These are phyloP conservation scores for Epicauta chinensis DNA, from an alignment of 1,140 invertebrate species.

Conservation along the genomic window DNA sequence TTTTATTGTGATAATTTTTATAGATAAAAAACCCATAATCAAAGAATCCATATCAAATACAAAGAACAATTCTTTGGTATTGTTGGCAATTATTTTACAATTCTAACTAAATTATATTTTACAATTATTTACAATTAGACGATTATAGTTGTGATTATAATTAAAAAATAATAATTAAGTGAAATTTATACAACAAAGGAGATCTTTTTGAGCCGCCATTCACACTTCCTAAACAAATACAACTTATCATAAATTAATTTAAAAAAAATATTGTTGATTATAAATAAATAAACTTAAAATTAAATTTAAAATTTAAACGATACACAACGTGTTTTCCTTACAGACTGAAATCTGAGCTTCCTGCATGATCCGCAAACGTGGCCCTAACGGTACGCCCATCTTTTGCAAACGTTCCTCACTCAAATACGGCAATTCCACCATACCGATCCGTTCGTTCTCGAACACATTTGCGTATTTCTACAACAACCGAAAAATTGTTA, in stretches of 20 bases:
- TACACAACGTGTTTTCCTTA: slow-evolving; percentile 49
- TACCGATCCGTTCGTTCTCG: slow-evolving; percentile 83
- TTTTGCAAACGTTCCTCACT: slow-evolving; percentile 84
- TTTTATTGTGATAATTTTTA: no score
- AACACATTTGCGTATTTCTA: slow-evolving; percentile 85
- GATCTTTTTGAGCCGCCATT: slow-evolving; percentile 27
- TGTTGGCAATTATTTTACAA: slow-evolving; percentile 27
- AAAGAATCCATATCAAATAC: neutral
- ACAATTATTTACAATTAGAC: slow-evolving; percentile 16
- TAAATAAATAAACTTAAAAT: neutral
- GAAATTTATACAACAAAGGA: neutral
- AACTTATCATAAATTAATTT: slow-evolving; percentile 10
- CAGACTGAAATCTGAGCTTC: slow-evolving; percentile 71
- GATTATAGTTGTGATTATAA: slow-evolving; percentile 15
- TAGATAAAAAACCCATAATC: no score
- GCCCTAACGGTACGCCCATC: slow-evolving; percentile 84
- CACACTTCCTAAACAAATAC: slow-evolving; percentile 7
- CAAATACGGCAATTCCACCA: slow-evolving; percentile 86
- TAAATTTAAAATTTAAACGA: slow-evolving; percentile 31
- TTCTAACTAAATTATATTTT: no score
- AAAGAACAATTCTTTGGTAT: slow-evolving; percentile 30
- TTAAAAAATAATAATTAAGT: slow-evolving; percentile 10
- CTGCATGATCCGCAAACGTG: slow-evolving; percentile 79
- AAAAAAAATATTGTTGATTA: neutral
- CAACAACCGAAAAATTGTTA: slow-evolving; percentile 35